Evolutionary conservation across 2,888 invertebrate species (phyloP).

Genomic region (Agrilus mali): DNA sequence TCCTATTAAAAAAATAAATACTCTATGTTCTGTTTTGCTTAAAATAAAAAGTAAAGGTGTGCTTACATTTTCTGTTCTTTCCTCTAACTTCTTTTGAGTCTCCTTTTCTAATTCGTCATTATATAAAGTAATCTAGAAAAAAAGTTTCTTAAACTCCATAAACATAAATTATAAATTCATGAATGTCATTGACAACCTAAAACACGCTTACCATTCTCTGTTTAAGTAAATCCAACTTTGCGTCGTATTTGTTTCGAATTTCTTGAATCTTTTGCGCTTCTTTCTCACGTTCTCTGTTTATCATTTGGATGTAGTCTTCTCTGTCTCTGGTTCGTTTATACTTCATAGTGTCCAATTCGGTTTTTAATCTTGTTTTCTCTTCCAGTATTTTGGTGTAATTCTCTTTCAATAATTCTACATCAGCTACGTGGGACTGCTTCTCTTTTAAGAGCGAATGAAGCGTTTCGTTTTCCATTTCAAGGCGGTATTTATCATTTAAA

Average conservation of each 20-base stretch:
- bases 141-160: not conserved
- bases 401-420: constrained; percentile 24
- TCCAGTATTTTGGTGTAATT: constrained; percentile 30
- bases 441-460: constrained; percentile 22
- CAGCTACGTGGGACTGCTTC: constrained; percentile 18
- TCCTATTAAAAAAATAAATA: constrained; percentile 4
- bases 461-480: constrained; percentile 25
- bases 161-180: not conserved
- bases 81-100: constrained; percentile 39
- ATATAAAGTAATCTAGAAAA: constrained; percentile 44
- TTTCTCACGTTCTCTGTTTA: constrained; percentile 26
- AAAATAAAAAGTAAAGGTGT: not conserved
- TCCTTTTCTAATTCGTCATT: constrained; percentile 51
- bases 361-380: constrained; percentile 28
- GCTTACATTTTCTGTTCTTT: constrained; percentile 41
- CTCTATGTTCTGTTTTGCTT: not conserved
- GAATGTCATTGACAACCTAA: too few species aligned
- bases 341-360: constrained; percentile 29
- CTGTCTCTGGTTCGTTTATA: constrained; percentile 28
- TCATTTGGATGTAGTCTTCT: constrained; percentile 26
- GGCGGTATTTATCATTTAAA: constrained; percentile 24
- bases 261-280: constrained; percentile 37
- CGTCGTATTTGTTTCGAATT: constrained; percentile 54
- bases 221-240: constrained; percentile 67
- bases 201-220: constrained; percentile 62